Evolutionary conservation across 2,113 vertebrate genomes (phyloP).

Genomic region (Myodes glareolus): DNA sequence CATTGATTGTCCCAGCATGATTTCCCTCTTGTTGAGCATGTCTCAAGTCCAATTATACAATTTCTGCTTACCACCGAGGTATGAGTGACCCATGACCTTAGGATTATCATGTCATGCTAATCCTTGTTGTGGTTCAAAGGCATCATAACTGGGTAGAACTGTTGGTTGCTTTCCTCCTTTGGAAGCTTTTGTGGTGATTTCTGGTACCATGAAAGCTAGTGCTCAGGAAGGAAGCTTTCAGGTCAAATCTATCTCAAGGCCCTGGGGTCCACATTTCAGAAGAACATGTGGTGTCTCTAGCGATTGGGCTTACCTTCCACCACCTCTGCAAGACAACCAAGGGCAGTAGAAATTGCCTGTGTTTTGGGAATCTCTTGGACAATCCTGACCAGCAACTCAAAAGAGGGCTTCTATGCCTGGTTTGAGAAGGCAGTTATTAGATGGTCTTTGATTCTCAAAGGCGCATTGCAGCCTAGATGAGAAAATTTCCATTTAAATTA

Average conservation of each 20-base stretch:
- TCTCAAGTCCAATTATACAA: background rate
- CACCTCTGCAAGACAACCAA: background rate
- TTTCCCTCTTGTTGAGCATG: background rate
- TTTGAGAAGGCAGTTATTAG: background rate
- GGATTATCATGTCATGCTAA: too few relatives aligned
- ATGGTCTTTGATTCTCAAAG: background rate
- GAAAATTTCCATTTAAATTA: background rate
- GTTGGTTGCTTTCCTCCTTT: background rate
- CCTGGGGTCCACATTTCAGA: background rate
- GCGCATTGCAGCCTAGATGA: background rate
- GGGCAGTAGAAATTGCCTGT: background rate
- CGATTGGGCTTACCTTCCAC: background rate
- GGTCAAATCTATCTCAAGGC: background rate
- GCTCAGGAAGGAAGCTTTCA: background rate
- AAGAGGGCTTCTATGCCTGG: background rate
- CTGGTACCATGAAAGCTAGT: background rate
- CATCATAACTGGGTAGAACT: background rate
- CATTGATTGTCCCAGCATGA: background rate
- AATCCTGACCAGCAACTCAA: background rate
- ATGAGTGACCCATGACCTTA: background rate
- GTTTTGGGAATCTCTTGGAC: background rate
- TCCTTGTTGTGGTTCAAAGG: background rate
- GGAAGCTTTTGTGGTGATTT: background rate
- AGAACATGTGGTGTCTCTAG: too few relatives aligned
- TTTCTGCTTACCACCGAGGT: background rate